Conservation (phyloP, 1,140 invertebrate genomes). For the silkworm (Bombyx mori) region DNA sequence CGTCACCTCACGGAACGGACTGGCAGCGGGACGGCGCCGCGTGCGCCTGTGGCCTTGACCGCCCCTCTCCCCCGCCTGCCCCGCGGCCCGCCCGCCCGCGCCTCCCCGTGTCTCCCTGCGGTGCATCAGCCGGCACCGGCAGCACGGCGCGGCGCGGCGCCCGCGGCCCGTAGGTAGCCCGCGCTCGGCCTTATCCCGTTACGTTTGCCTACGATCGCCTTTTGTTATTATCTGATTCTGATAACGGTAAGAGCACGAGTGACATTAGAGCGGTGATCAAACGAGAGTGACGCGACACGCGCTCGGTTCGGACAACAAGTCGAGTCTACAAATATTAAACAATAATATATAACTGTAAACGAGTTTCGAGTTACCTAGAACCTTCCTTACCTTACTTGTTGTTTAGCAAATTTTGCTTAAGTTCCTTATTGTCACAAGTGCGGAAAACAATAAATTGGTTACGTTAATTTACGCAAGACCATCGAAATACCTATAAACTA, state of each 20-base stretch:
- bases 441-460: too few relatives aligned
- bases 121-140: conserved; percentile 30
- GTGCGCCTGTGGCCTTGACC: conserved; percentile 55
- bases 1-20: conserved; percentile 23
- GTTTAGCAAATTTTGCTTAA: too few relatives aligned
- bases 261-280: not conserved
- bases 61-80: conserved; percentile 25
- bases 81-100: conserved; percentile 17
- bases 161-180: conserved; percentile 8
- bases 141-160: conserved; percentile 10
- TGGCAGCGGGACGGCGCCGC: conserved; percentile 30
- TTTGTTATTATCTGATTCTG: not conserved
- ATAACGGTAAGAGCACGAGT: not conserved
- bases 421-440: too few relatives aligned
- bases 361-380: too few relatives aligned
- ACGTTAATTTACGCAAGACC: too few relatives aligned
- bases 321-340: not conserved
- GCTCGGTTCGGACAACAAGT: not conserved
- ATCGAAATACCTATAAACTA: too few relatives aligned
- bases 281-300: not conserved
- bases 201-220: not conserved
- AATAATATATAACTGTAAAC: too few relatives aligned
- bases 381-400: too few relatives aligned
- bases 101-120: conserved; percentile 12
- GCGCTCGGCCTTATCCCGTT: not conserved